Conservation (phyloP, 2,113 vertebrate genomes). For the Eulemur macaco region DNA sequence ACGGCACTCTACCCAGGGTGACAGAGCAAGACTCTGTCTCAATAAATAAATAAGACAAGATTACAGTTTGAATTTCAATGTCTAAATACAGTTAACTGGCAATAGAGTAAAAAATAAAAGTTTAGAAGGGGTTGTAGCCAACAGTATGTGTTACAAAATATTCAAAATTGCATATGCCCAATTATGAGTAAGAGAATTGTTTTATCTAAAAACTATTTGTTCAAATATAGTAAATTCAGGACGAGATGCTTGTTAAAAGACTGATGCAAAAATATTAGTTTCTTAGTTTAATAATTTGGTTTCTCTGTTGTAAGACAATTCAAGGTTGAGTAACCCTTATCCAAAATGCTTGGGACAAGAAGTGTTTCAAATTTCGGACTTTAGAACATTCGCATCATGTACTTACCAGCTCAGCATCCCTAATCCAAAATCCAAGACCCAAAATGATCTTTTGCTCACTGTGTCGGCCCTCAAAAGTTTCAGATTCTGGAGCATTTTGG, state of each 20-base stretch:
- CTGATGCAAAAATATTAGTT: background rate
- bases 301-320: background rate
- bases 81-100: background rate
- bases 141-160: background rate
- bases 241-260: background rate
- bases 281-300: background rate
- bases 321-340: background rate
- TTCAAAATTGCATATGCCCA: background rate
- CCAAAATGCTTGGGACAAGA: background rate
- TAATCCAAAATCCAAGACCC: background rate
- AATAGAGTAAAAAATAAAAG: background rate
- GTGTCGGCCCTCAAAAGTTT: background rate
- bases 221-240: background rate
- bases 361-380: background rate
- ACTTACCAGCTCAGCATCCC: background rate
- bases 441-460: background rate
- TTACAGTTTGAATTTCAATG: background rate
- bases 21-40: too few relatives aligned
- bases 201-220: background rate
- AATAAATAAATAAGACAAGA: background rate
- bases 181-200: background rate
- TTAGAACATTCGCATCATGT: background rate
- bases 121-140: background rate
- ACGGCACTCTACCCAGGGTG: too few relatives aligned
- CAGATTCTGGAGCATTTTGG: background rate